phyloP scores from a whole-genome alignment of 2,797 vertebrate genomes.

The Anniella stebbinsi region DNA sequence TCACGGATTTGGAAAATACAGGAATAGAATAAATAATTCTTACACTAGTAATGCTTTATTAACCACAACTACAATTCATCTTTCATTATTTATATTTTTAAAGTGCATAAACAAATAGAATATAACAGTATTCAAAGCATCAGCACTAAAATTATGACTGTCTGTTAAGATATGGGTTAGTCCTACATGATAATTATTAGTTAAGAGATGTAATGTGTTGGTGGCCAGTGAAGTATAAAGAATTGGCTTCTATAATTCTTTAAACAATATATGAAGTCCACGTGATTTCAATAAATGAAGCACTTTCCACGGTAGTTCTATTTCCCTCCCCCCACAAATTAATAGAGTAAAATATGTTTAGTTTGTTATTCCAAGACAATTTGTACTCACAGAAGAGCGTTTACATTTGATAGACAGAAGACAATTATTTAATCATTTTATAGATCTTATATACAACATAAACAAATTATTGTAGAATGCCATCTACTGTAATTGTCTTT shows the following conservation, averaged over 20 bases:
- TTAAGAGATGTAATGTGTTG: slow-evolving; percentile 54
- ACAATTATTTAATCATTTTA: slow-evolving; percentile 66
- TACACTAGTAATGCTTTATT: slow-evolving; percentile 43
- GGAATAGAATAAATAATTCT: slow-evolving; percentile 42
- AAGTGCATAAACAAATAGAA: slow-evolving; percentile 58
- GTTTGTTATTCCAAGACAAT: slow-evolving; percentile 60
- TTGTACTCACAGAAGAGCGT: slow-evolving; percentile 28
- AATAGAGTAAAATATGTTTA: slow-evolving; percentile 38
- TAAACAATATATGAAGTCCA: slow-evolving; percentile 49
- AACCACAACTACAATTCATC: slow-evolving; percentile 28
- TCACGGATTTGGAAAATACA: not conserved
- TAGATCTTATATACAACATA: slow-evolving; percentile 49
- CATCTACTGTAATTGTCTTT: slow-evolving; percentile 48
- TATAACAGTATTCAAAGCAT: slow-evolving; percentile 48
- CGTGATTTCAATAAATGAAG: slow-evolving; percentile 47
- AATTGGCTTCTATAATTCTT: slow-evolving; percentile 55
- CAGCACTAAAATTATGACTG: slow-evolving; percentile 49
- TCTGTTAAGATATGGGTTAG: slow-evolving; percentile 56
- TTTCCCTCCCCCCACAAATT: slow-evolving; percentile 19
- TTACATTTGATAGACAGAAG: slow-evolving; percentile 52
- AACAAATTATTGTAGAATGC: slow-evolving; percentile 61
- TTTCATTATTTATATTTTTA: slow-evolving; percentile 61
- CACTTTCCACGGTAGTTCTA: slow-evolving; percentile 4
- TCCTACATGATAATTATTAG: slow-evolving; percentile 43
- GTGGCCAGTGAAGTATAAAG: slow-evolving; percentile 47